Evolutionary conservation across 2,888 invertebrate genomes (phyloP).

Genomic region (Diabrotica balteata): DNA sequence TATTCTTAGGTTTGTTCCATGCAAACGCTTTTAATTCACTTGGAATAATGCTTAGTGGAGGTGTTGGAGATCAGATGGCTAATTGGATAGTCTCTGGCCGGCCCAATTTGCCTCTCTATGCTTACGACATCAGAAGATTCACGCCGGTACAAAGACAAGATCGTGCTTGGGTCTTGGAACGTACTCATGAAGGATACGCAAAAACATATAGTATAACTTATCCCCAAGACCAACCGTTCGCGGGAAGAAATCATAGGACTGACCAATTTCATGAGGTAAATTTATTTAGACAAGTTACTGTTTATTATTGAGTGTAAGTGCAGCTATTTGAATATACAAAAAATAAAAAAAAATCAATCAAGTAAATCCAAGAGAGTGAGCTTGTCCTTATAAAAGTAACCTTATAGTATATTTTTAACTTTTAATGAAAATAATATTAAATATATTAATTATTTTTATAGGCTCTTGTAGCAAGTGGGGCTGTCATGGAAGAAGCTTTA

Average conservation of each 20-base stretch:
- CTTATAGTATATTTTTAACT: too few relatives aligned
- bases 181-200: constrained; percentile 89
- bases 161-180: constrained; percentile 78
- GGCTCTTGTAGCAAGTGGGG: constrained; percentile 76
- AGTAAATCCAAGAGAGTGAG: too few relatives aligned
- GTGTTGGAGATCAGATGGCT: constrained; percentile 84
- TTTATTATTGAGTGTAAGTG: too few relatives aligned
- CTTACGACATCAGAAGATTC: constrained; percentile 86
- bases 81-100: constrained; percentile 85
- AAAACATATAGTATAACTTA: constrained; percentile 85
- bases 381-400: too few relatives aligned
- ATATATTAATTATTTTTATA: constrained; percentile 46
- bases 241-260: constrained; percentile 75
- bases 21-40: constrained; percentile 90
- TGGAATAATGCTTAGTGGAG: constrained; percentile 92
- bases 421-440: neutral
- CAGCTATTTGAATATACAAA: too few relatives aligned
- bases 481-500: constrained; percentile 86
- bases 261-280: constrained; percentile 72
- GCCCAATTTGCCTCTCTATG: constrained; percentile 85
- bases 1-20: constrained; percentile 74
- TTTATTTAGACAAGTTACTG: too few relatives aligned
- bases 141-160: constrained; percentile 75
- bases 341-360: too few relatives aligned
- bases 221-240: constrained; percentile 83